A percentile compares a stretch with the other conserved stretches of the same genome.
phyloP scores from a whole-genome alignment of 2,797 vertebrate genomes.

The Chlorospingus semifuscus region DNA sequence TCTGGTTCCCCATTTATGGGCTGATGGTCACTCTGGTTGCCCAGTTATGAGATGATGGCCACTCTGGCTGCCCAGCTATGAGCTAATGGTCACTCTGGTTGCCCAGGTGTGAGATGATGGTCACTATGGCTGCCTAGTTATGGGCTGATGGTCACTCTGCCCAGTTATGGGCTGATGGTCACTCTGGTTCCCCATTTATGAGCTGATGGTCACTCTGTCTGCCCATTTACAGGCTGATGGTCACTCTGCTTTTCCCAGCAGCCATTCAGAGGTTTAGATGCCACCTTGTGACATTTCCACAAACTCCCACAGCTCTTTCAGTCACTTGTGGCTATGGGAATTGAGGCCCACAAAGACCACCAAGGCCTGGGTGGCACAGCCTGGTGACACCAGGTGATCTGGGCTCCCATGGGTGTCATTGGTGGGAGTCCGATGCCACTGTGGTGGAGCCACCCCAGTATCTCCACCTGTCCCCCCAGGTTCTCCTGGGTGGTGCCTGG shows the following conservation, averaged over 20 bases:
- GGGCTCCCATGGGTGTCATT: fast-evolving
- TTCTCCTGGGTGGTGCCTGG: fast-evolving
- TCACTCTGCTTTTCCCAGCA: neutral
- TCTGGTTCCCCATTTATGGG: fast-evolving
- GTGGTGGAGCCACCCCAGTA: neutral
- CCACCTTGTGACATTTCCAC: neutral
- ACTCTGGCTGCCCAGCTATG: too few species aligned
- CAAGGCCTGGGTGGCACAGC: neutral
- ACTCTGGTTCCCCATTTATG: neutral
- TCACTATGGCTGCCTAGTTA: too few species aligned
- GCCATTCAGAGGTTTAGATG: neutral
- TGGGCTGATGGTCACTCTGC: neutral
- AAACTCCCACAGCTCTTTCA: neutral
- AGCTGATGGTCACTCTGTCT: neutral
- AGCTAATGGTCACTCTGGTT: neutral
- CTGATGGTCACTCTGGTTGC: too few species aligned
- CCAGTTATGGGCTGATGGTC: fast-evolving
- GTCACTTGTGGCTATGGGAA: neutral
- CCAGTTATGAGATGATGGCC: fast-evolving
- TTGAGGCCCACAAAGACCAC: neutral
- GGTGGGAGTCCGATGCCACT: fast-evolving
- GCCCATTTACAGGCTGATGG: fast-evolving
- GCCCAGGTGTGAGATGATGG: fast-evolving
- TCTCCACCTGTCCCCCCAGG: neutral
- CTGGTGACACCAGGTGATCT: neutral